Conservation (phyloP, 2,797 vertebrate species). For the Enteromius fasciolatus region DNA sequence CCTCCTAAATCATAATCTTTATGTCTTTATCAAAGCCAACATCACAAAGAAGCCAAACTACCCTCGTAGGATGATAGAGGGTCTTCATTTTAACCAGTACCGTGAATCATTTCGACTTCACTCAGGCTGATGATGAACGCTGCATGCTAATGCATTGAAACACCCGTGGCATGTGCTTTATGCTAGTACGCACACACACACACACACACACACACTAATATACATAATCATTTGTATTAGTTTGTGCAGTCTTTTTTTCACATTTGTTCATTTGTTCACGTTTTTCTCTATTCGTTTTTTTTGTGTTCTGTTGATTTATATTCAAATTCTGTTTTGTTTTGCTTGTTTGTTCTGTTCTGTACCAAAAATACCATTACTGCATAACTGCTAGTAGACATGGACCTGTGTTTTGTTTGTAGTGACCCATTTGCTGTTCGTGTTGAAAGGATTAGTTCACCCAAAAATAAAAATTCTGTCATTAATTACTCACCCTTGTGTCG, state of each 20-base stretch:
- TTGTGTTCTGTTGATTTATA: not conserved
- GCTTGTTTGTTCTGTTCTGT: not conserved
- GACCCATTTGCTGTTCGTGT: not conserved
- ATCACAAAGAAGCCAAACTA: slow-evolving; percentile 50
- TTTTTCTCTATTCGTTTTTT: not conserved
- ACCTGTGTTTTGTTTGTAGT: not conserved
- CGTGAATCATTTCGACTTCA: slow-evolving; percentile 37
- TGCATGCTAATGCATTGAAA: slow-evolving; percentile 1
- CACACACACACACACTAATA: not conserved
- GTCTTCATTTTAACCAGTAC: slow-evolving; percentile 64
- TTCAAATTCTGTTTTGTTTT: not conserved
- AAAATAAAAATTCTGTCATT: no score
- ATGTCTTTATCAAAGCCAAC: slow-evolving; percentile 56
- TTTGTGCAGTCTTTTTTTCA: not conserved
- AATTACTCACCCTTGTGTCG: no score
- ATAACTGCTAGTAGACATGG: not conserved
- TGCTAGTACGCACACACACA: not conserved
- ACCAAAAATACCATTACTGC: not conserved
- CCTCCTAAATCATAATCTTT: slow-evolving; percentile 56
- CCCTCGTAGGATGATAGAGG: slow-evolving; percentile 48
- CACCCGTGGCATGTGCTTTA: not conserved
- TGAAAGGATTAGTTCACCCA: no score
- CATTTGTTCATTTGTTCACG: not conserved
- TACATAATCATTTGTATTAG: not conserved
- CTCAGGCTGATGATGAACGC: slow-evolving; percentile 38